phyloP scores from a whole-genome alignment of 1,140 invertebrate genomes.

The Papilio aristodemus region DNA sequence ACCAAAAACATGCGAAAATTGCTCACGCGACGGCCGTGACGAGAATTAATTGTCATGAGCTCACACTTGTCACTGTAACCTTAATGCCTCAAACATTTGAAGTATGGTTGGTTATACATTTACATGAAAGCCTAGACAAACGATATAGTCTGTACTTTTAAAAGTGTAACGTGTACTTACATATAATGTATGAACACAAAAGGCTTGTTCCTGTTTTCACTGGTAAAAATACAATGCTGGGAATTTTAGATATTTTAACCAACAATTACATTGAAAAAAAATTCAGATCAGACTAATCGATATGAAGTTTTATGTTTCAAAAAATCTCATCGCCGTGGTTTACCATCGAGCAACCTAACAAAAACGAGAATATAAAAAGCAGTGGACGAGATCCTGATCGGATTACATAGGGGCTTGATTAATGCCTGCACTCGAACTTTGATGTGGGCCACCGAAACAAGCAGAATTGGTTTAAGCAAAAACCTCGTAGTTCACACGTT shows the following conservation, averaged over 20 bases:
- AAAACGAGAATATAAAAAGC: neutral
- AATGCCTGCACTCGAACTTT: conserved; percentile 15
- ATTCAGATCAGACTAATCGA: neutral
- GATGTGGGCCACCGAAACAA: neutral
- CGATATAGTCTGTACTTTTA: neutral
- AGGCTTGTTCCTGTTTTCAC: too few species aligned
- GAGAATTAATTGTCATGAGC: conserved; percentile 28
- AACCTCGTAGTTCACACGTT: neutral
- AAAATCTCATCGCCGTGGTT: neutral
- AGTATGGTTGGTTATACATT: conserved; percentile 5
- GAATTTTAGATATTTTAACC: too few species aligned
- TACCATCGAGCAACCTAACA: neutral
- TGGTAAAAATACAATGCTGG: too few species aligned
- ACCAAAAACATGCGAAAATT: conserved; percentile 23
- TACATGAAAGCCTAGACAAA: conserved; percentile 1
- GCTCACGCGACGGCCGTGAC: conserved; percentile 25
- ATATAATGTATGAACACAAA: neutral
- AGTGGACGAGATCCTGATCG: neutral
- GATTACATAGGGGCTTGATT: conserved; percentile 18
- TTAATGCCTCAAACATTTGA: conserved; percentile 15
- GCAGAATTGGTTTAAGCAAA: neutral
- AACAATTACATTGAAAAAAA: too few species aligned
- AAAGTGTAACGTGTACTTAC: neutral
- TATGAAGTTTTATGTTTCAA: neutral
- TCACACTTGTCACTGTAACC: conserved; percentile 4